Conservation (phyloP, 1,140 invertebrate genomes). For the Campoletis sonorensis region DNA sequence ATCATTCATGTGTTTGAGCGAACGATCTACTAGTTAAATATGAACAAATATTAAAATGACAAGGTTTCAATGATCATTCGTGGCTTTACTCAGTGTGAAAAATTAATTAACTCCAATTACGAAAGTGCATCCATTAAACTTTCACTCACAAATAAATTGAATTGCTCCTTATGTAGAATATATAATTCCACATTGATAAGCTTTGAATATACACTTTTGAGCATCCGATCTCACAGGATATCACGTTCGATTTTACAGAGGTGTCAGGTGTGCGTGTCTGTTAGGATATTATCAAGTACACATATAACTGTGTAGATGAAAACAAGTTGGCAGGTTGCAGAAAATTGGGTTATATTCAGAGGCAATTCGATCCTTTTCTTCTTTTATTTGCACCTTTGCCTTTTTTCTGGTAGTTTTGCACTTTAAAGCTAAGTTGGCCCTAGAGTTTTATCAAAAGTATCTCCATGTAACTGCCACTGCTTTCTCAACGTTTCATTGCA, state of each 20-base stretch:
- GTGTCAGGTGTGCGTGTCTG: conserved; percentile 34
- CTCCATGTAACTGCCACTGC: neutral
- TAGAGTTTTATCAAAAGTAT: conserved; percentile 7
- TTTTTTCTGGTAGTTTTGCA: conserved; percentile 22
- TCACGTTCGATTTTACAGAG: conserved; percentile 32
- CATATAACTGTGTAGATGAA: conserved; percentile 42
- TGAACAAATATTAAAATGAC: no score
- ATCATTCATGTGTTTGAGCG: no score
- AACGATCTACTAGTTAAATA: no score
- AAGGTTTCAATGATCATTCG: no score
- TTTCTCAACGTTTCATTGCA: neutral
- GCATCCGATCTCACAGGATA: neutral
- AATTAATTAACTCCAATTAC: no score
- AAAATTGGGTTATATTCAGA: no score
- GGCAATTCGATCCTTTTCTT: neutral
- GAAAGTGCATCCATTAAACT: no score
- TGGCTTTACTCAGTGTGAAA: no score
- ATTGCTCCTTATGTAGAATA: no score
- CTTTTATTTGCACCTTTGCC: neutral
- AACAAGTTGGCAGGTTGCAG: neutral
- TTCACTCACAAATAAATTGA: no score
- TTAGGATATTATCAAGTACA: neutral
- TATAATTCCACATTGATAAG: no score
- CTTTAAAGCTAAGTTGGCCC: neutral
- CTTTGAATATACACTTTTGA: no score